Conservation (phyloP, 2,113 vertebrate genomes). For the Salvelinus sp. region DNA sequence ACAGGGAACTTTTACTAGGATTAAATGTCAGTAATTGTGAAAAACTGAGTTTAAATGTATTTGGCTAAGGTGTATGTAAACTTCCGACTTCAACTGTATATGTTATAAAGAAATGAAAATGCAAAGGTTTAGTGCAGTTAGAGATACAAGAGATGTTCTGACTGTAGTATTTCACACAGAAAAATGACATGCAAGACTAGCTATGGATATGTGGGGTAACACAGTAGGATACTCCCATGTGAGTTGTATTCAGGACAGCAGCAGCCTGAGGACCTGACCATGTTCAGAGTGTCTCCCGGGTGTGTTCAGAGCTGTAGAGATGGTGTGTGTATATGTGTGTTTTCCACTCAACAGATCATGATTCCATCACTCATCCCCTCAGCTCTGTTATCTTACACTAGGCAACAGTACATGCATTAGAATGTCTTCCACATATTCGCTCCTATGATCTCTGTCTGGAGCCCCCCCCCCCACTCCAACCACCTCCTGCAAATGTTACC, state of each 20-base stretch:
- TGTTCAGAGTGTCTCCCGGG: constrained; percentile 29
- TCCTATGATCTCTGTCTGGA: constrained; percentile 39
- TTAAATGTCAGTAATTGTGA: no score
- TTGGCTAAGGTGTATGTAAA: no score
- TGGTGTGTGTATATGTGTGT: not conserved
- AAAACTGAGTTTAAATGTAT: no score
- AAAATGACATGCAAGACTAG: no score
- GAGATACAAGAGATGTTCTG: no score
- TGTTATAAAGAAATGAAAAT: no score
- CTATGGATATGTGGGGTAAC: constrained; percentile 17
- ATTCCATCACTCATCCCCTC: not conserved
- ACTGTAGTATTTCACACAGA: no score
- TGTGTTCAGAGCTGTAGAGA: constrained; percentile 1
- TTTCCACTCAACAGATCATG: not conserved
- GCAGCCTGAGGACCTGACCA: constrained; percentile 42
- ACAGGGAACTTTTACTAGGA: no score
- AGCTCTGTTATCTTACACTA: constrained; percentile 31
- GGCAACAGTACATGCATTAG: constrained; percentile 50
- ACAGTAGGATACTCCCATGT: constrained; percentile 29
- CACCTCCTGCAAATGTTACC: constrained; percentile 66
- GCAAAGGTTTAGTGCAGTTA: no score
- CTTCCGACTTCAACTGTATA: no score
- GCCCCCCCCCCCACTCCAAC: constrained; percentile 19
- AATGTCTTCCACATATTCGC: constrained; percentile 61
- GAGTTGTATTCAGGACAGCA: constrained; percentile 40